Evolutionary conservation across 2,888 invertebrate species (phyloP), one percentile per base, ranked within the genome.

Genomic region (Barypeithes pellucidus): DNA sequence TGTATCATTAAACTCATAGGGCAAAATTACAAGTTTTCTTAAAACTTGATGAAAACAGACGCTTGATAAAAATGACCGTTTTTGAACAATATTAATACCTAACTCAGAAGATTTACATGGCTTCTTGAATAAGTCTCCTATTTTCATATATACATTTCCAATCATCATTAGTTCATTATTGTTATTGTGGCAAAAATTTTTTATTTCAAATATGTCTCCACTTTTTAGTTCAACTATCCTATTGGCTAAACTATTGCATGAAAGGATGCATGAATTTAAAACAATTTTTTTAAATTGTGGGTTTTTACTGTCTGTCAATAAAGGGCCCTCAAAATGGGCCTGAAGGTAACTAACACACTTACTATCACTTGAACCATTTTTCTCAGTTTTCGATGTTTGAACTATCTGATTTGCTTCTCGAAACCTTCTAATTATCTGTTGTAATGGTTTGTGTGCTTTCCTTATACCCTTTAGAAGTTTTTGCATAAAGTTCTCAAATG

Each of bases 281-380:
- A 54, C 39, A 60, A 72, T 57, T 68, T 68, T 72, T 39, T 72
- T 72, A 62, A 54, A 68, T 67, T 72, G 72, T 29, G 72, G 67
- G 61, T 60, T 63, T 67, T 62, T 68, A 54, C 62, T 63, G 54
- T 62, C 57, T 41, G 36, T 16, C 33, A 18, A 20, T 20, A 72
- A 47, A 63, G 67, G 67, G 14, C 72, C 72, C 14, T 62, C 62
- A 29, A 33, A 63, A 60, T 70, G 70, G 14, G 39, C 50, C 45
- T 70, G 62, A 43, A 43, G 43, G 43, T 43, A 43, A 43, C 52
- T 59, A 59, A 59, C 61, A 68, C 29, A 24, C 43, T 16, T 29
- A 47, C 29, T 60, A 68, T 29, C 57, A 60, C 33, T 59, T 33
- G 33, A 59, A 60, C 20, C 36, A 61, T 12, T 36, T 39, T 20